These are phyloP conservation scores for Cactoblastis cactorum DNA, from an alignment of 2,888 invertebrate genomes.

Conservation along the genomic window DNA sequence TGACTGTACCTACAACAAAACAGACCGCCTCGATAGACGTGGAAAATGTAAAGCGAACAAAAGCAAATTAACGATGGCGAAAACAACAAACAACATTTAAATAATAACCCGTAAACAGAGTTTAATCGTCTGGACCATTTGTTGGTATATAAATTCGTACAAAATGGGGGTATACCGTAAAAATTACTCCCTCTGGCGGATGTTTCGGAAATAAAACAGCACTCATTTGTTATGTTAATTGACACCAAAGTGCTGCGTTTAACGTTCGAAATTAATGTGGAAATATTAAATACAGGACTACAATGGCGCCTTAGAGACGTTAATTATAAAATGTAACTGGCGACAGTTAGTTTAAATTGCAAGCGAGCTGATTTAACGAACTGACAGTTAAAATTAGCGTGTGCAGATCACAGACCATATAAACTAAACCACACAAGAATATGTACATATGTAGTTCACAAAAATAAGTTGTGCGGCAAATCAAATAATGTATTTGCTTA, in stretches of 20 bases:
- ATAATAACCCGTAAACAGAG: slow-evolving; percentile 15
- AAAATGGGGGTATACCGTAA: slow-evolving; percentile 36
- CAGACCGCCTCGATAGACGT: neutral
- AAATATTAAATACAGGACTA: slow-evolving; percentile 4
- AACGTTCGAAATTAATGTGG: slow-evolving; percentile 1
- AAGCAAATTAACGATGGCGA: slow-evolving; percentile 5
- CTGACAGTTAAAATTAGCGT: neutral
- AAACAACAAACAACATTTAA: slow-evolving; percentile 12
- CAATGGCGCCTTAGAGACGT: slow-evolving; percentile 6
- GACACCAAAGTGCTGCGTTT: neutral
- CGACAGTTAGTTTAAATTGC: slow-evolving; percentile 7
- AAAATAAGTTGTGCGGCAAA: no score
- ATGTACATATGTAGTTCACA: no score
- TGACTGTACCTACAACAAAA: neutral
- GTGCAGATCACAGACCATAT: no score
- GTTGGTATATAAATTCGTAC: slow-evolving; percentile 29
- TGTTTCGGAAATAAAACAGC: slow-evolving; percentile 31
- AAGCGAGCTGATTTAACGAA: slow-evolving; percentile 4
- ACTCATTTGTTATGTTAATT: slow-evolving; percentile 8
- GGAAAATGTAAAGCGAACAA: neutral
- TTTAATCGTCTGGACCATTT: slow-evolving; percentile 26
- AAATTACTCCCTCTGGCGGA: slow-evolving; percentile 26
- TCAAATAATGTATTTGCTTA: no score
- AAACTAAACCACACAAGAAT: no score
- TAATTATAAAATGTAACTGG: slow-evolving; percentile 9